Percentiles rank a stretch among this genome's conserved stretches.
phyloP scores from a whole-genome alignment of 1,140 invertebrate species.

The Littorina saxatilis region DNA sequence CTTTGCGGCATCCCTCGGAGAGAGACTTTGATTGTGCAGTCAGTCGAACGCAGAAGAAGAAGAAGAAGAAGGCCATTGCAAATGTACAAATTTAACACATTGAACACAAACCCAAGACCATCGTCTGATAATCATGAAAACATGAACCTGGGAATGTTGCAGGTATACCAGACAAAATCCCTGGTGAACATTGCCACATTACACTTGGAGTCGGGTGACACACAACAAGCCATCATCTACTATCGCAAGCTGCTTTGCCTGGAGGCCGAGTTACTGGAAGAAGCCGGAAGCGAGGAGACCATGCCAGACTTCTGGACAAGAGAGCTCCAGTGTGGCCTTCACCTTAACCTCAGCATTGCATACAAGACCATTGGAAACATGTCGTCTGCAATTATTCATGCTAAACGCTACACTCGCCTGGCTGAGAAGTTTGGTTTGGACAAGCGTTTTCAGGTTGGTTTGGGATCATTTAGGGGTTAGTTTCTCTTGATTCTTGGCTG shows the following conservation, averaged over 20 bases:
- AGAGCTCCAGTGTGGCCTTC: slow-evolving; percentile 69
- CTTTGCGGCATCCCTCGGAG: too few relatives aligned
- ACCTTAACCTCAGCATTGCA: slow-evolving; percentile 73
- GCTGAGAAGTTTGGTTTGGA: slow-evolving; percentile 58
- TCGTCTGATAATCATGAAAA: too few relatives aligned
- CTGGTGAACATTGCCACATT: slow-evolving; percentile 72
- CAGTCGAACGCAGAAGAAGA: too few relatives aligned
- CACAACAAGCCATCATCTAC: slow-evolving; percentile 68
- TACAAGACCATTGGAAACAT: slow-evolving; percentile 72
- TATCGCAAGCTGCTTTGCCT: slow-evolving; percentile 71
- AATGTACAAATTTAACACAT: too few relatives aligned
- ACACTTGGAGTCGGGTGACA: slow-evolving; percentile 65
- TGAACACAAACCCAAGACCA: too few relatives aligned
- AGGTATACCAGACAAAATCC: slow-evolving; percentile 70
- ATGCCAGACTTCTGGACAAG: slow-evolving; percentile 71
- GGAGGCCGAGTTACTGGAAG: slow-evolving; percentile 60
- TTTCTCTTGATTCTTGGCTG: too few relatives aligned
- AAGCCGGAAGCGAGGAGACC: slow-evolving; percentile 51
- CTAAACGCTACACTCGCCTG: slow-evolving; percentile 53
- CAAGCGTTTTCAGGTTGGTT: slow-evolving; percentile 21
- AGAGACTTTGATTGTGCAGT: too few relatives aligned
- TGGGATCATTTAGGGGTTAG: neutral
- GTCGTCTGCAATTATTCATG: slow-evolving; percentile 65
- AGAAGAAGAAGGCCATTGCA: too few relatives aligned
- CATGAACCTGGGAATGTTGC: too few relatives aligned